Evolutionary conservation across 2,888 invertebrate genomes (phyloP).

Genomic region (Augochlorella aurata): DNA sequence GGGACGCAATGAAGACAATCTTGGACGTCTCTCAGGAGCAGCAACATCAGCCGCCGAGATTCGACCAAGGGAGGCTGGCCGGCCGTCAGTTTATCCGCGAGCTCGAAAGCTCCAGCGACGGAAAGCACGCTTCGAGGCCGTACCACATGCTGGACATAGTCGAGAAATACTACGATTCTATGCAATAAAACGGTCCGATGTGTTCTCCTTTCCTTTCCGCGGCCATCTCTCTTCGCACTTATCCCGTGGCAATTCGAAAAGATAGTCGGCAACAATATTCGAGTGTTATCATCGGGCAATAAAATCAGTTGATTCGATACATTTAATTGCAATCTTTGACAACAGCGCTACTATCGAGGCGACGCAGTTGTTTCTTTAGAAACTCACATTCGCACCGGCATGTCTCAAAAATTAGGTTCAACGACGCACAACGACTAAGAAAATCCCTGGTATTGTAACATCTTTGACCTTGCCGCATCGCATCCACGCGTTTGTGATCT

Average conservation of each 20-base stretch:
- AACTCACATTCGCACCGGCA: too few relatives aligned
- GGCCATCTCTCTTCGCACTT: background rate
- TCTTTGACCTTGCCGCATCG: too few relatives aligned
- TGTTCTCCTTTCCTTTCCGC: background rate
- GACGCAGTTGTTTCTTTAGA: too few relatives aligned
- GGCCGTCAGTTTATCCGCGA: slow-evolving; percentile 45
- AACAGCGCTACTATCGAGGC: too few relatives aligned
- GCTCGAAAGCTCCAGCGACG: slow-evolving; percentile 15
- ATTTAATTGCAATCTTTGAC: too few relatives aligned
- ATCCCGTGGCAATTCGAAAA: background rate
- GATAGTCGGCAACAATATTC: background rate
- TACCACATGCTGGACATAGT: slow-evolving; percentile 45
- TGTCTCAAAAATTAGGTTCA: too few relatives aligned
- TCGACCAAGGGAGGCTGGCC: slow-evolving; percentile 43
- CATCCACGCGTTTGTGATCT: too few relatives aligned
- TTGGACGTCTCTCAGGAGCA: slow-evolving; percentile 51
- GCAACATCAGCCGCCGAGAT: slow-evolving; percentile 49
- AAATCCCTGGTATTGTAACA: too few relatives aligned
- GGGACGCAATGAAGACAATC: slow-evolving; percentile 62
- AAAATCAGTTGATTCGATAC: background rate
- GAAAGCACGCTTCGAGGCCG: slow-evolving; percentile 33
- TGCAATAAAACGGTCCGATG: slow-evolving; percentile 54
- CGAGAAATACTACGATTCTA: slow-evolving; percentile 62
- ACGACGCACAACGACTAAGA: too few relatives aligned
- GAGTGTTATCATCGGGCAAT: background rate